Base-by-base conservation (phyloP, 2,113 vertebrate species). In the Gambusia affinis region DNA sequence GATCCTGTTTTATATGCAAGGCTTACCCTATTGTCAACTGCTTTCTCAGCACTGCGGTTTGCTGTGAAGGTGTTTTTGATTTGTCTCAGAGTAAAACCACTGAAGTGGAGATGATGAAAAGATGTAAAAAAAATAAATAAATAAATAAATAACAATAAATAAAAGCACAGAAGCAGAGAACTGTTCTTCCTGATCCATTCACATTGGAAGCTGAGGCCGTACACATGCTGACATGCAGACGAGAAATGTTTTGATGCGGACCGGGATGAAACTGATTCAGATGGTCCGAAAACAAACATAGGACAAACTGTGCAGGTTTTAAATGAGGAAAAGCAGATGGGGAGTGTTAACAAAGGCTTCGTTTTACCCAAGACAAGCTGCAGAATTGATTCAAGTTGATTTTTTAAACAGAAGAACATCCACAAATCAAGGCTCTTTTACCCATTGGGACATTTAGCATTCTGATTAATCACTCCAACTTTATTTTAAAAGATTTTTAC, bases 1-100 rank as follows among this genome's bases (percentile, higher is more conserved):
- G 79, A 90, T 90, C 85, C 88, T 86, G 86, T 90, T 92, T 87
- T 85, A 80, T 86, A 87, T 85, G 87, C 81, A 79, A 85, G 87
- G 75, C 87, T 87, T 84, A 89, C 76, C 76, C 85, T 72, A 85
- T 80, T 86, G 85, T 88, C 44, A 1, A n/a, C 47, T 8, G 73
- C 78, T 80, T 80, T 91, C 81, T 83, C 88, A 82, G 84, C 64
- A 33, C 66, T 42, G 72, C 81, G 73, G 69, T 86, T 83, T 79
- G 73, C 83, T 60, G 70, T 80, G 79, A 78, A 80, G 82, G 87
- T 88, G 84, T 79, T 82, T 88, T 75, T 73, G 79, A 87, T 84
- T 90, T 63, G 74, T 71, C 74, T 76, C 78, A 75, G 72, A 68
- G 61, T 76, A 80, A 79, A 89, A 81, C 73, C 76, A 22, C 42